Evolutionary conservation across 2,888 invertebrate genomes (phyloP), one percentile per base, ranked within the genome.

Genomic region (Cheilosia grossa): DNA sequence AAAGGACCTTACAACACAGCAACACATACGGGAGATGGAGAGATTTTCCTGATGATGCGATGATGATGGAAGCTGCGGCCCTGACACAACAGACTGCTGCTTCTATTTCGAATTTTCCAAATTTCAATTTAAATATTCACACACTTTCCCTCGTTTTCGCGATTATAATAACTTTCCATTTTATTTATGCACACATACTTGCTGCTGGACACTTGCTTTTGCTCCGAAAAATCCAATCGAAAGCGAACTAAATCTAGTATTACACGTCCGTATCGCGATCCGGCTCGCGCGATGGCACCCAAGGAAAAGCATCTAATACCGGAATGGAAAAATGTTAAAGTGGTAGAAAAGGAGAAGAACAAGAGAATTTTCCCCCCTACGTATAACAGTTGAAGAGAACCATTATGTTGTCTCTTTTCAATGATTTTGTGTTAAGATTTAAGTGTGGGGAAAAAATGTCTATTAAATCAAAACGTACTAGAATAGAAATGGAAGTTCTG

Each of bases 31-130:
- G 5, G 24, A 51, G 66, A 13, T 59, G 66, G 53, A 47, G 73
- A 61, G 42, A 54, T 78, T 70, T 78, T 33, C 54, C 27, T 47
- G 49, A 54, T n/a, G 72, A 72, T 72, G 47, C 13, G 58, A 17
- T 27, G 49, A 61, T 42, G 64, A 72, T 79, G 72, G 79, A 79
- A 72, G 64, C 79, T 79, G 58, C 30, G 51, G 64, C 64, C 72
- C 54, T 63, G 42, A 63, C 58, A 61, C 63, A 78, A 72, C 72
- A 72, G 58, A 79, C 19, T 78, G 19, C 13, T 51, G 33, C 44
- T 37, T 64, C 54, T 30, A 51, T 24, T 47, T 15, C 40, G 51
- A 51, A 42, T 24, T 59, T 58, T 30, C 7, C 47, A 21, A 42
- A 42, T 19, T 72, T 40, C 47, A 19, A 54, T 51, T 44, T 27